These are phyloP conservation scores for Geotria australis DNA, from an alignment of 2,797 vertebrate species.

Conservation along the genomic window DNA sequence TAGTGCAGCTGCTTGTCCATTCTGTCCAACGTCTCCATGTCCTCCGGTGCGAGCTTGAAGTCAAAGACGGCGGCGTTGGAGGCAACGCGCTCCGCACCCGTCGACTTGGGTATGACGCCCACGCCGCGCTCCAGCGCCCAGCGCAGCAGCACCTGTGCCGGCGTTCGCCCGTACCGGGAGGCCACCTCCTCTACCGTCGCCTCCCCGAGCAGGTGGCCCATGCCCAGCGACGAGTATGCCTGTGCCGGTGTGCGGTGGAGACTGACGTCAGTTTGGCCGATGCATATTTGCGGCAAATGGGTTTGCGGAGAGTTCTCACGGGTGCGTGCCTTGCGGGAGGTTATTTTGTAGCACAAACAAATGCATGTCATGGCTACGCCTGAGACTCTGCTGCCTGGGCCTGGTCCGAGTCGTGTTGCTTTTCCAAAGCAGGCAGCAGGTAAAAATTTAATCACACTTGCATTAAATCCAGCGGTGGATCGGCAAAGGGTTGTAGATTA, in stretches of 20 bases:
- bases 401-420: too few relatives aligned
- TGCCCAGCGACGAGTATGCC: constrained; percentile 30
- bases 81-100: constrained; percentile 12
- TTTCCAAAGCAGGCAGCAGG: too few relatives aligned
- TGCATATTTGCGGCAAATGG: too few relatives aligned
- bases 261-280: too few relatives aligned
- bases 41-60: constrained; percentile 14
- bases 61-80: constrained; percentile 21
- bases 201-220: constrained; percentile 14
- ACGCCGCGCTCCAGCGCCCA: constrained; percentile 32
- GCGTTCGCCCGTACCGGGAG: constrained; percentile 7
- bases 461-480: too few relatives aligned
- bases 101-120: constrained; percentile 28
- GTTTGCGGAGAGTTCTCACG: too few relatives aligned
- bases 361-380: too few relatives aligned
- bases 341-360: too few relatives aligned
- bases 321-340: too few relatives aligned
- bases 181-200: constrained; percentile 16
- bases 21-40: constrained; percentile 14
- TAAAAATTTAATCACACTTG: too few relatives aligned
- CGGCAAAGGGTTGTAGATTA: too few relatives aligned
- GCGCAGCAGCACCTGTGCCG: constrained; percentile 26
- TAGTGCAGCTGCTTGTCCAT: constrained; percentile 19
- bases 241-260: neutral
- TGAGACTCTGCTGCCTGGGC: too few relatives aligned